Percentiles rank a stretch among this genome's conserved stretches.
Conservation (phyloP, 1,140 invertebrate species). For the Cotesia chilonis region DNA sequence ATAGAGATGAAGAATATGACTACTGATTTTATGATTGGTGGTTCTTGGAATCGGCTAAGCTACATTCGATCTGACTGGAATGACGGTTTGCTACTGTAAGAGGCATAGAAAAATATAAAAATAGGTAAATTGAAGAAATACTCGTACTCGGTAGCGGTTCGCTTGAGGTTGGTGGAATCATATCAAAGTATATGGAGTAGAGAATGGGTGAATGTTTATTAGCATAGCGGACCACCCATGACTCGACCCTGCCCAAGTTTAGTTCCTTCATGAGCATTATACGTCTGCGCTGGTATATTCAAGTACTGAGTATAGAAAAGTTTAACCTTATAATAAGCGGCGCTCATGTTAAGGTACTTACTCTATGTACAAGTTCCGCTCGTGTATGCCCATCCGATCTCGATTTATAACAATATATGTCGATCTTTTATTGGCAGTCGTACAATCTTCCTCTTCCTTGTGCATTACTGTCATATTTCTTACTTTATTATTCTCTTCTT, state of each 20-base stretch:
- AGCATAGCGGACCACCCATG: slow-evolving; percentile 62
- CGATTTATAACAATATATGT: slow-evolving; percentile 63
- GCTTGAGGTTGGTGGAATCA: neutral
- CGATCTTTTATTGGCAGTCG: slow-evolving; percentile 62
- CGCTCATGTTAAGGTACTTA: slow-evolving; percentile 58
- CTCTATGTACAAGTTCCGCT: slow-evolving; percentile 58
- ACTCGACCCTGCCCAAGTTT: slow-evolving; percentile 56
- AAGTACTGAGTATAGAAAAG: no score
- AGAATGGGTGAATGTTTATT: slow-evolving; percentile 39
- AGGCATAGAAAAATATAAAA: neutral
- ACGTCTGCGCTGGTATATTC: no score
- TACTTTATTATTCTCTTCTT: neutral
- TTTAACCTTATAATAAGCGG: slow-evolving; percentile 60
- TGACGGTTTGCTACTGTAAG: no score
- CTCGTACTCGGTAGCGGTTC: no score
- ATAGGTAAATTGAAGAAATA: neutral
- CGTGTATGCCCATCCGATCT: slow-evolving; percentile 62
- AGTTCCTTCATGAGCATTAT: slow-evolving; percentile 51
- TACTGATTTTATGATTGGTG: no score
- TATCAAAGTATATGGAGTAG: neutral
- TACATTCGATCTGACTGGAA: no score
- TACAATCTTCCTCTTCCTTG: slow-evolving; percentile 37
- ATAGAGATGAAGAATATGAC: no score
- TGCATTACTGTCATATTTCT: neutral
- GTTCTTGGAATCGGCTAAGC: no score